These are phyloP conservation scores for Cryptoblepharus egeriae DNA, from an alignment of 2,797 vertebrate genomes.

Conservation along the genomic window DNA sequence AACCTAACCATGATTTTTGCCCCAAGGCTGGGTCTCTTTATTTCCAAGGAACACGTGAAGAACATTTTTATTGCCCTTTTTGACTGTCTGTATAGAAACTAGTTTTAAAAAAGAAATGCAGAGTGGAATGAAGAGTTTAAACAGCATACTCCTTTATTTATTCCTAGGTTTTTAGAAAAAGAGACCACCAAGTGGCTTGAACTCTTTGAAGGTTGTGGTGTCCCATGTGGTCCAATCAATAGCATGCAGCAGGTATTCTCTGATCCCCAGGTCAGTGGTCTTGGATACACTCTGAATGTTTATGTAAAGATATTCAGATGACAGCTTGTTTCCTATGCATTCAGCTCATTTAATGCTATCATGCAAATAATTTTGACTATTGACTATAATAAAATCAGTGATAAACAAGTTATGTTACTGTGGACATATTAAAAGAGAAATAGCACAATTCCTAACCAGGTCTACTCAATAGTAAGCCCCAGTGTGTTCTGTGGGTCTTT, in stretches of 20 bases:
- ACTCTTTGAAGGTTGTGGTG: constrained; percentile 88
- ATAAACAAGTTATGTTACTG: neutral
- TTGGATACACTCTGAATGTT: neutral
- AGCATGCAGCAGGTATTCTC: constrained; percentile 90
- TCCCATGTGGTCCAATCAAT: constrained; percentile 95
- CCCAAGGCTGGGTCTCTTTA: constrained; percentile 37
- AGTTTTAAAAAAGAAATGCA: neutral
- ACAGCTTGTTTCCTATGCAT: constrained; percentile 26
- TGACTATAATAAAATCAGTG: neutral
- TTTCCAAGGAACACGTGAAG: constrained; percentile 58
- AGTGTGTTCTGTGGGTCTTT: no score
- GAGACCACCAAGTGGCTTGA: constrained; percentile 85
- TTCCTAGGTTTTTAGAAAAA: constrained; percentile 86
- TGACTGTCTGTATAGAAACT: constrained; percentile 60
- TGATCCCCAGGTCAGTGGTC: constrained; percentile 88
- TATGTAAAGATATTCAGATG: constrained; percentile 31
- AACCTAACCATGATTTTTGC: constrained; percentile 51
- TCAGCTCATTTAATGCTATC: neutral
- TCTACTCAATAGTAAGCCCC: no score
- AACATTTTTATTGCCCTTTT: constrained; percentile 58
- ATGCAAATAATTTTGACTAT: neutral
- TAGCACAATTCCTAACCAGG: no score
- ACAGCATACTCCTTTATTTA: constrained; percentile 62
- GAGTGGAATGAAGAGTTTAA: constrained; percentile 51
- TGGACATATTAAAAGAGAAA: neutral